Evolutionary conservation across 2,888 invertebrate species (phyloP), one percentile per base, ranked within the genome.

Genomic region (Caenorhabditis sinica): DNA sequence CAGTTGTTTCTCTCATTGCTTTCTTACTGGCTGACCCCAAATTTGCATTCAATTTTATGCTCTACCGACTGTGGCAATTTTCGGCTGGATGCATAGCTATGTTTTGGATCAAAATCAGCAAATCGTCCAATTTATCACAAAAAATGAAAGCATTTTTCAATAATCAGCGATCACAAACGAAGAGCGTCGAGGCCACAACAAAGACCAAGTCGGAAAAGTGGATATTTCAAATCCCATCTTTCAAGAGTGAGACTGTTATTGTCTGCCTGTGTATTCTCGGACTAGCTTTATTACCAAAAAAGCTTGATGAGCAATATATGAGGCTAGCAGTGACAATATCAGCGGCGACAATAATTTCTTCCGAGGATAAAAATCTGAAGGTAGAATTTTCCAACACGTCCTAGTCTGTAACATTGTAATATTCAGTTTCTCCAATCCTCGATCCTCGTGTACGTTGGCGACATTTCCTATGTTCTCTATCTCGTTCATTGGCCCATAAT

Each of bases 11-110:
- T 0, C 51, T 61, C 45, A 61, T 72, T n/a, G 20, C 43, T 2
- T 81, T 61, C 17, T 33, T 30, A 8, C 20, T 81, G n/a, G 66
- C 76, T 49, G 58, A 68, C 11, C 28, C 60, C 5, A 65, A 75
- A 28, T 84, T 84, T 30, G 75, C 72, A 8, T 84, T 84, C 71
- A 84, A 84, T 45, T 84, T 84, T 40, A 84, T 84, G 84, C 45
- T 68, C 6, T 71, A 75, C 23, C 63, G 83, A 28, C 30, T 84
- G 0, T 84, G 83, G 83, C 83, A 84, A 43, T 84, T 84, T 53
- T 71, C 71, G 11, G 61, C 83, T 6, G 83, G 83, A 51, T 80
- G 74, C 36, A 15, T 71, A 0, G 83, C 83, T 4, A 13, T 68
- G 8, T 83, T 40, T 61, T 74, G 65, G 60, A 43, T 23, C 23